Evolutionary conservation across 64 coral and sea anemone genomes (phyloP).

Genomic region (Hydrozoanthus tunicans): DNA sequence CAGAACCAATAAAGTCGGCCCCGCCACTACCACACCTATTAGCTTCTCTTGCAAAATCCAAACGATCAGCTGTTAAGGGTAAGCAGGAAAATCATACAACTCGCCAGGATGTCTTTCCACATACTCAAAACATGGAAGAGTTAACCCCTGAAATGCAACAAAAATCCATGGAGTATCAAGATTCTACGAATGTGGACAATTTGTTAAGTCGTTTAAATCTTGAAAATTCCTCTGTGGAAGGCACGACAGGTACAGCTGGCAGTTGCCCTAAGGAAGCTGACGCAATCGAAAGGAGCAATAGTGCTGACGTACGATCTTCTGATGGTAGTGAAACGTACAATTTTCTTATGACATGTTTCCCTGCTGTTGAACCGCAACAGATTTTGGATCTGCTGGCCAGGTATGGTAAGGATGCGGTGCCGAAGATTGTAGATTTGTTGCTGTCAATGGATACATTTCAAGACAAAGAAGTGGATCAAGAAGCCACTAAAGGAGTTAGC

Average conservation of each 20-base stretch:
- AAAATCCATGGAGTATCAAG: background rate
- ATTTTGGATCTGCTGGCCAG: slow-evolving; percentile 41
- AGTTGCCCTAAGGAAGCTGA: background rate
- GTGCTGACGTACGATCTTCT: background rate
- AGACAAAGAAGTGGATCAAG: background rate
- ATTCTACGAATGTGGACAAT: background rate
- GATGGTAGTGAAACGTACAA: slow-evolving; percentile 52
- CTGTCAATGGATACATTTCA: slow-evolving; percentile 9
- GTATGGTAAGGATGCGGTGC: slow-evolving; percentile 53
- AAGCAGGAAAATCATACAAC: background rate
- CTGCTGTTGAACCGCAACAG: slow-evolving; percentile 51
- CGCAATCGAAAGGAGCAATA: background rate
- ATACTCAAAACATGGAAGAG: background rate
- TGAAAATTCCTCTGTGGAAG: background rate
- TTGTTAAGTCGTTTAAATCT: background rate
- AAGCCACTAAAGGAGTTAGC: background rate
- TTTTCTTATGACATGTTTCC: slow-evolving; percentile 88
- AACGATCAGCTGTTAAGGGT: background rate
- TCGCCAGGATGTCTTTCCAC: background rate
- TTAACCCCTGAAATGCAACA: background rate
- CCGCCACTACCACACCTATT: slow-evolving; percentile 13
- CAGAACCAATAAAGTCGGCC: background rate
- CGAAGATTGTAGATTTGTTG: slow-evolving; percentile 66
- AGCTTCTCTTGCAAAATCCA: slow-evolving; percentile 1
- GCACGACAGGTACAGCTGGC: background rate